Evolutionary conservation across 2,888 invertebrate species (phyloP), one percentile per base, ranked within the genome.

Genomic region (Leptopilina myrica): DNA sequence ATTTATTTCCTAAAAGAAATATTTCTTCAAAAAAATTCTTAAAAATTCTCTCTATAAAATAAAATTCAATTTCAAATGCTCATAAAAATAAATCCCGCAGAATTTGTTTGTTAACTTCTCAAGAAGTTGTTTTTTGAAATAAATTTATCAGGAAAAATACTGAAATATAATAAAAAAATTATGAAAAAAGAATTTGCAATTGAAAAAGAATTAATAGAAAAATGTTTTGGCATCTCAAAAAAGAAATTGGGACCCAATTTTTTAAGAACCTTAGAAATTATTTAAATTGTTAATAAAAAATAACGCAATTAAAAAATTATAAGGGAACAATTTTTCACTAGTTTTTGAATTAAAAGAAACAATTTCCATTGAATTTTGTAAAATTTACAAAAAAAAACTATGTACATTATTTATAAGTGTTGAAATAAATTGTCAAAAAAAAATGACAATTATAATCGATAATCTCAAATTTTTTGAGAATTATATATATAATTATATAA

Each of bases 321-420:
- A 69, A 53, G 69, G 69, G 69, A 69, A 69, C 69, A 69, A 69
- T 53, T 69, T 20, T 69, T 69, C 11, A 46, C 15, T 6, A 49
- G 20, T 53, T 7, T 69, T 46, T 3, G 11, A 53, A 8, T 49
- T 49, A 11, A 9, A 69, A 46, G 12, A 33, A 33, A 33, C 33
- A 33, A 26, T 69, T 46, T 66, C 40, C 40, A 15, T 26, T 26
- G 7, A 53, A 53, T 69, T 20, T 69, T 14, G 12, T 67, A 49
- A 12, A 26, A 15, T 26, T 69, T 53, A 6, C 43, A 11, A 67
- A 20, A 69, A 11, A 67, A 20, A 69, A 49, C 46, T 46, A 15
- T 15, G 66, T 43, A 66, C n/a, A 67, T 11, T 66, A 3, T 67
- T 20, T n/a, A 67, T 69, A 46, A 49, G 8, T 69, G 49, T 69